These are phyloP conservation scores for Ibidorhyncha struthersii DNA, from an alignment of 2,113 vertebrate genomes.

Conservation along the genomic window DNA sequence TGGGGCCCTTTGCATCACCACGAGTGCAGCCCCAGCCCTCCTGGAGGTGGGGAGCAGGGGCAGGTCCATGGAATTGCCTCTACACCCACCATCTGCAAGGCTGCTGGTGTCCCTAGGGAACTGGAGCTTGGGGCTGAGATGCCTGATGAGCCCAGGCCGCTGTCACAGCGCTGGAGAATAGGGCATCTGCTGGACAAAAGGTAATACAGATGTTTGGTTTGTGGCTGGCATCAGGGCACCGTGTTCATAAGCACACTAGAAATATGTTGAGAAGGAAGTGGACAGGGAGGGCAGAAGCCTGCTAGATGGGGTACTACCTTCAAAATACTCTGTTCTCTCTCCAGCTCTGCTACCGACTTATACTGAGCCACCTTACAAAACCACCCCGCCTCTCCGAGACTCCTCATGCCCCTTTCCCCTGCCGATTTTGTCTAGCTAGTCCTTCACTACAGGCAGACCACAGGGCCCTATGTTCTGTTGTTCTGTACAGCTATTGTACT, in stretches of 20 bases:
- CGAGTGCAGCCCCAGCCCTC: background rate
- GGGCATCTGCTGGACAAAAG: background rate
- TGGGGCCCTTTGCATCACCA: background rate
- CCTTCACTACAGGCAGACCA: background rate
- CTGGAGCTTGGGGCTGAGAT: background rate
- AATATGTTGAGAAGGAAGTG: background rate
- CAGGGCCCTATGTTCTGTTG: background rate
- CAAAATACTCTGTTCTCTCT: background rate
- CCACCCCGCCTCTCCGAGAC: too few species aligned
- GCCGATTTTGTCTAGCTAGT: background rate
- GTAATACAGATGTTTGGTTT: background rate
- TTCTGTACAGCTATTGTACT: background rate
- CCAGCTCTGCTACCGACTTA: background rate
- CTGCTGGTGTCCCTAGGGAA: background rate
- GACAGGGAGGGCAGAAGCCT: background rate
- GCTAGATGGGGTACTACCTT: background rate
- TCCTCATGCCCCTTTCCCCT: background rate
- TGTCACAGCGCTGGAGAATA: background rate
- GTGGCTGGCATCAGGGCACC: background rate
- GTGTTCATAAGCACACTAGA: background rate
- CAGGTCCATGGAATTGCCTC: background rate
- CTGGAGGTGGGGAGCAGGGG: background rate
- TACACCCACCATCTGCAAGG: background rate
- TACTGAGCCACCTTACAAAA: background rate
- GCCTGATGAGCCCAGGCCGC: rapidly evolving